A percentile compares a stretch with the other conserved stretches of the same genome.
phyloP scores from a whole-genome alignment of 1,140 invertebrate species.

The Neodiprion virginianus region DNA sequence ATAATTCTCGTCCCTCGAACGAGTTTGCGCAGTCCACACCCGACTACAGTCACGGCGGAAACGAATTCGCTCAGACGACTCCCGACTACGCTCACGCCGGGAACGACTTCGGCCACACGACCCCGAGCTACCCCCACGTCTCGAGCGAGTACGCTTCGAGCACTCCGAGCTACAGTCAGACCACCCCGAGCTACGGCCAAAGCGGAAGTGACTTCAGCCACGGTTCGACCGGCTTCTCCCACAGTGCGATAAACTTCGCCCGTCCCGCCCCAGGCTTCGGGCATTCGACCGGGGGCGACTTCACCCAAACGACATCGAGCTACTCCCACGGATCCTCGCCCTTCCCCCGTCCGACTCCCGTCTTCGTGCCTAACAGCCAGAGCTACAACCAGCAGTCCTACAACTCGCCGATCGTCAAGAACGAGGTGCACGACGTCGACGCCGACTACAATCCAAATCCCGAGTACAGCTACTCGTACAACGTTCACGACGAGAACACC shows the following conservation, averaged over 20 bases:
- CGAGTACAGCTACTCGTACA: conserved; percentile 71
- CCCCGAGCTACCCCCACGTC: neutral
- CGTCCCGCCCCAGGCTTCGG: neutral
- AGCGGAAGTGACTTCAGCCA: neutral
- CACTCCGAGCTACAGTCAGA: neutral
- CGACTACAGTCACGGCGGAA: too few species aligned
- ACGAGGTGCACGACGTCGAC: conserved; percentile 37
- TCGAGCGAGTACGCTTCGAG: neutral
- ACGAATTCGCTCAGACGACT: neutral
- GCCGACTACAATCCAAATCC: conserved; percentile 67
- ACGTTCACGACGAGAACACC: conserved; percentile 69
- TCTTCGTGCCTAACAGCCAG: conserved; percentile 37
- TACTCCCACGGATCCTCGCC: neutral
- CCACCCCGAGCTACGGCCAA: neutral
- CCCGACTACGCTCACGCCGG: neutral
- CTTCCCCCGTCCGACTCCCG: conserved; percentile 25
- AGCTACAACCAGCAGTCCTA: conserved; percentile 40
- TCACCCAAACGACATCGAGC: neutral
- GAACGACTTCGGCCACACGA: neutral
- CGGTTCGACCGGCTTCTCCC: neutral
- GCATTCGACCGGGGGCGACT: neutral
- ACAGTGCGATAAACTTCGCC: neutral
- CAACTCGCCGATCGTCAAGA: conserved; percentile 37
- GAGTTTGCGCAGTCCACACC: neutral
- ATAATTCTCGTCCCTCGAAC: too few species aligned